Evolutionary conservation across 1,140 invertebrate genomes (phyloP).

Genomic region (Aleiodes sp.): DNA sequence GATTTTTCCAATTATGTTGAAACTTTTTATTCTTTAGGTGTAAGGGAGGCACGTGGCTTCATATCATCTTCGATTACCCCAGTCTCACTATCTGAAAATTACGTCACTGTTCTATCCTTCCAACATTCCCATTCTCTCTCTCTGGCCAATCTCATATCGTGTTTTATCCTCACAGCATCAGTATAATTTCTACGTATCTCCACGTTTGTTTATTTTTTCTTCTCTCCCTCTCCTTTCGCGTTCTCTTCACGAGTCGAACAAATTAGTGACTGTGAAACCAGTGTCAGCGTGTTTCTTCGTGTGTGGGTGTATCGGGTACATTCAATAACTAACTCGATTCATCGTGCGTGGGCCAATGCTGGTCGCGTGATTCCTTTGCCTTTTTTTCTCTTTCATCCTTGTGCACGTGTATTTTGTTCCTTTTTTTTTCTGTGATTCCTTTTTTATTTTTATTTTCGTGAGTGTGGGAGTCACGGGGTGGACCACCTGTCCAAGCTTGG

Average conservation of each 20-base stretch:
- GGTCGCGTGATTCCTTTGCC: neutral
- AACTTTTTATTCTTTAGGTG: neutral
- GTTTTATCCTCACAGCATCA: constrained; percentile 6
- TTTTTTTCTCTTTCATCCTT: neutral
- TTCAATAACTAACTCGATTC: constrained; percentile 49
- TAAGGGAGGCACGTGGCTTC: neutral
- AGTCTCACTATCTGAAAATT: constrained; percentile 6
- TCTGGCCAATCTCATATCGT: neutral
- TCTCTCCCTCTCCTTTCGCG: neutral
- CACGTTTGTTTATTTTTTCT: constrained; percentile 22
- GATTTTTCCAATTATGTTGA: no score
- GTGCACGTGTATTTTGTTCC: constrained; percentile 23
- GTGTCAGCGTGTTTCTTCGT: constrained; percentile 41
- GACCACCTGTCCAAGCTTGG: constrained; percentile 61
- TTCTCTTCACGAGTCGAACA: constrained; percentile 33
- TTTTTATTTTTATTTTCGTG: constrained; percentile 23
- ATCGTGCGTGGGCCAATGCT: neutral
- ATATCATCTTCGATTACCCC: constrained; percentile 10
- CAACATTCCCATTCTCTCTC: neutral
- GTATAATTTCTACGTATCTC: constrained; percentile 14
- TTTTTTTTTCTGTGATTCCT: neutral
- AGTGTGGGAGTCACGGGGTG: constrained; percentile 61
- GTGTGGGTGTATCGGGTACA: constrained; percentile 42
- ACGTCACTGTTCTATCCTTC: neutral
- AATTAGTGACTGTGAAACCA: constrained; percentile 49